Base-by-base conservation (phyloP, 2,113 vertebrate genomes). In the Dryoscopus gambensis region DNA sequence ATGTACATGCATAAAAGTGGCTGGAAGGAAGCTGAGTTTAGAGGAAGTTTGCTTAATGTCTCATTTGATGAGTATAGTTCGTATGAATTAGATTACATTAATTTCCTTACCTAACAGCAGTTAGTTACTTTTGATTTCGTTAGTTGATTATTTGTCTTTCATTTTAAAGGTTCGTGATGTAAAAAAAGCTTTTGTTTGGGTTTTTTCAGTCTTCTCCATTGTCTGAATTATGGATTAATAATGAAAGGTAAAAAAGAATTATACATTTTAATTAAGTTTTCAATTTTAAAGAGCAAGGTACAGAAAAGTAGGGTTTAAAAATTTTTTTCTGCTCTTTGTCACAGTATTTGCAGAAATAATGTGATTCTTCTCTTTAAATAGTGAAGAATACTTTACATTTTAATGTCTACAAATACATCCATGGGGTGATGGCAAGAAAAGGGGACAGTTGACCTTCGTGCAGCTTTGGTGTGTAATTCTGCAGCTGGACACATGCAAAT, bases 21-120 rank as follows among this genome's bases (percentile, higher is more conserved):
- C 86, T 93, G 65, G 85, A 86, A 95, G 86, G 90, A 94, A 95
- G 85, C 35, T 77, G 75, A 86, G 59, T 74, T 92, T 85, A 90
- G 85, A 92, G 56, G 75, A 96, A 94, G 56, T 77, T 71, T n/a
- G 15, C 52, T 92, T 78, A 93, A 68, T 84, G 64, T 69, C 79
- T 94, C 76, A 78, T 88, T 91, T 92, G 88, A 92, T 88, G 55
- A 96, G 35, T 56, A 83, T 9, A 86, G 83, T 52, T 86, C 60
- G 9, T 40, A 55, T 63, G 91, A 95, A 94, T 87, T 93, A 93
- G 46, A 85, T 87, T 3, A 46, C 63, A 91, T 59, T 87, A 84
- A 95, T 93, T 93, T 83, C 83, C 55, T 73, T 47, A n/a, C 52
- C 40, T 62, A 85, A 79, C 50, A 57, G n/a, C n/a, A 91, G 53